phyloP scores from a whole-genome alignment of 2,888 invertebrate species.

The Troides helena region DNA sequence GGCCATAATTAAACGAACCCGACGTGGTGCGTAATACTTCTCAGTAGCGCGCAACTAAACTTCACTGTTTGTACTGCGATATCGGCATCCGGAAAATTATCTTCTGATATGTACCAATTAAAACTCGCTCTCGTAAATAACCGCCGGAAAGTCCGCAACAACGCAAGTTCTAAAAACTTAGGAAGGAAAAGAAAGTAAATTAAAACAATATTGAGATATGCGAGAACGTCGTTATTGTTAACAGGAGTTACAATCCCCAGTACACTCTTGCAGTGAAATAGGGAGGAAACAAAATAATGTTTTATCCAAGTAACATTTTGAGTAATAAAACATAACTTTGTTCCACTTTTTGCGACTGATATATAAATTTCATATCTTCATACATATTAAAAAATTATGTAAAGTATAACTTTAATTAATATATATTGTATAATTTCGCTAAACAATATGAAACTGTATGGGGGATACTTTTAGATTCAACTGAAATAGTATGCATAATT shows the following conservation, averaged over 20 bases:
- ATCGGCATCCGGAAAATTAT: constrained; percentile 14
- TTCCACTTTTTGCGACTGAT: too few species aligned
- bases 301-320: too few species aligned
- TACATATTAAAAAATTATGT: too few species aligned
- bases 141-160: background rate
- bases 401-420: too few species aligned
- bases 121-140: background rate
- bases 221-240: background rate
- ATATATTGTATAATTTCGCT: too few species aligned
- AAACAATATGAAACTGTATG: too few species aligned
- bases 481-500: too few species aligned
- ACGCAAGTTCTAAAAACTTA: background rate
- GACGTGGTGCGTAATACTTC: constrained; percentile 47
- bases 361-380: too few species aligned
- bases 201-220: background rate
- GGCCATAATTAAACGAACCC: constrained; percentile 45
- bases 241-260: background rate
- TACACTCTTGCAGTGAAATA: background rate
- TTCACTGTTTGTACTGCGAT: constrained; percentile 12
- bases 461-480: too few species aligned
- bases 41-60: constrained; percentile 35
- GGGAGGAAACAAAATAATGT: too few species aligned
- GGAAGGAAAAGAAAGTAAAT: background rate
- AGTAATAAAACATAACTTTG: too few species aligned
- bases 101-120: background rate